phyloP scores from a whole-genome alignment of 35 echinoderm and acorn worm genomes.

The Patiria miniata region DNA sequence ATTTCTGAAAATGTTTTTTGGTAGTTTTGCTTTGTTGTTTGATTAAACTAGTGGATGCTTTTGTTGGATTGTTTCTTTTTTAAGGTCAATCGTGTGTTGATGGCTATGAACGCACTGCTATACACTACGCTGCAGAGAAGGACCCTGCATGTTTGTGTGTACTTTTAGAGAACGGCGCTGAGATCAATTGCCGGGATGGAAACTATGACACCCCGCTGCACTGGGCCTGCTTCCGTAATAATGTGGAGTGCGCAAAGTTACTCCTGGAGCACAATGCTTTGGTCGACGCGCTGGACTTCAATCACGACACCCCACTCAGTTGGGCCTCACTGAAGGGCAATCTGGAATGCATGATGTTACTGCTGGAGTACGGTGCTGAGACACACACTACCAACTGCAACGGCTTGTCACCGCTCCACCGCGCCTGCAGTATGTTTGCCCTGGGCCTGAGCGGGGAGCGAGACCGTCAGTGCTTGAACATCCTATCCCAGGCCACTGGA shows the following conservation, averaged over 20 bases:
- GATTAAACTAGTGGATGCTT: too few relatives aligned
- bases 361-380: constrained; percentile 90
- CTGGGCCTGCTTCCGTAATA: constrained; percentile 92
- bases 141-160: constrained; percentile 61
- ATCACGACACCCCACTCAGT: constrained; percentile 82
- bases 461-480: constrained; percentile 59
- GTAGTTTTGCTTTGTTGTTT: too few relatives aligned
- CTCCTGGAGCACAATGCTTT: constrained; percentile 66
- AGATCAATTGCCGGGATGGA: constrained; percentile 59
- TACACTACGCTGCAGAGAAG: constrained; percentile 91
- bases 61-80: too few relatives aligned
- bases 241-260: constrained; percentile 53
- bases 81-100: constrained; percentile 91
- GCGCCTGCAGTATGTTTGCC: constrained; percentile 60
- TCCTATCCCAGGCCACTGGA: constrained; percentile 69
- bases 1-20: too few relatives aligned
- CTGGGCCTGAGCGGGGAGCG: constrained; percentile 52
- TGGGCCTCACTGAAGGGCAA: constrained; percentile 88
- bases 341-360: constrained; percentile 66
- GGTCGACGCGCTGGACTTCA: constrained; percentile 75
- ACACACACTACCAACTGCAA: constrained; percentile 48
- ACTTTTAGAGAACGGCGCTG: constrained; percentile 67
- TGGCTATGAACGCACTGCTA: constrained; percentile 78
- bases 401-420: constrained; percentile 49
- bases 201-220: constrained; percentile 84